Evolutionary conservation across 2,888 invertebrate species (phyloP), one percentile per base, ranked within the genome.

Genomic region (Hydropsyche betteni): DNA sequence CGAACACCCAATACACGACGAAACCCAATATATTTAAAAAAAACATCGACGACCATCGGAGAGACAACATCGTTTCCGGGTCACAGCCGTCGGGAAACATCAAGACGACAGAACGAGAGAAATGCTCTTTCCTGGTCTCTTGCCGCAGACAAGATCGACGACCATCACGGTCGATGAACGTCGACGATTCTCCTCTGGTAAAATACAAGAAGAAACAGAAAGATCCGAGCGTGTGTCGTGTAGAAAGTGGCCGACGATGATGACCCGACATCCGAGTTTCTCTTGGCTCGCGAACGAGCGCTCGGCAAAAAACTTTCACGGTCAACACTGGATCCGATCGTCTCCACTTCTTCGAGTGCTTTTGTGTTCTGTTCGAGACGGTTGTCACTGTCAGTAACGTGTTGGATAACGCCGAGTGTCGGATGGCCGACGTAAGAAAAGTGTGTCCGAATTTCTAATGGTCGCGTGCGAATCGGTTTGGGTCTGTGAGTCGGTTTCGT

Each of bases 291-390:
- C 58, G 24, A 58, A 58, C 58, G 53, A 53, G 5, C 53, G 53
- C 14, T 53, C 14, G 58, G 58, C 58, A 24, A 58, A 44, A 58
- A 58, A 58, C 58, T 58, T 58, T 58, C 58, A 58, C 58, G 58
- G 58, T 58, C 58, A 58, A 8, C 14, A 10, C 8, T 10, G 53
- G n/a, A 53, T 6, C 44, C 2, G 7, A 44, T 2, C 44, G 44
- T 24, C 24, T 24, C 24, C 24, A 24, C 24, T 24, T 44, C 44
- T 44, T 44, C 10, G 44, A 24, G 24, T 24, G 44, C 44, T 44
- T 10, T 44, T 44, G 7, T 44, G 44, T 4, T 44, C 7, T 44
- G 3, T 44, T 44, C 10, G 6, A 44, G 6, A 4, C 44, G 24
- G 24, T 44, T 44, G 44, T 44, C 44, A 10, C 44, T 6, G 24